Evolutionary conservation across 2,113 vertebrate genomes (phyloP).

Genomic region (Epinephelus lanceolatus): DNA sequence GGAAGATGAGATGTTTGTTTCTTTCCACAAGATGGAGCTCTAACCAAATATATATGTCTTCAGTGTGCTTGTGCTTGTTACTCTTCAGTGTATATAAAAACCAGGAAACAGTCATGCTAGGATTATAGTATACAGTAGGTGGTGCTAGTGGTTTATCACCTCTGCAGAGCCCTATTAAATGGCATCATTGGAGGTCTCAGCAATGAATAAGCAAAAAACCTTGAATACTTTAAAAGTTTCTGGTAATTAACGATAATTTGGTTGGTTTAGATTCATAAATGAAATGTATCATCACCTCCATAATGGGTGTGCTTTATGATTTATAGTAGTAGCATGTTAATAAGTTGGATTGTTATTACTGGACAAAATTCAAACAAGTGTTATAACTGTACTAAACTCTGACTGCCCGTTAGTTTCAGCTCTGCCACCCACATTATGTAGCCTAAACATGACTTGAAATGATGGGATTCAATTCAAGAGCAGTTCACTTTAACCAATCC

Average conservation of each 20-base stretch:
- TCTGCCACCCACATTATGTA: neutral
- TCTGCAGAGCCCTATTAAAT: accelerated
- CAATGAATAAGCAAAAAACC: neutral
- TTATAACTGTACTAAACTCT: neutral
- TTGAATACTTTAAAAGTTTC: neutral
- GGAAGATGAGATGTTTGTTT: neutral
- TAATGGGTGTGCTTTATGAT: neutral
- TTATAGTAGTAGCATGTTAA: neutral
- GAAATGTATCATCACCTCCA: neutral
- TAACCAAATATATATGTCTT: slow-evolving; percentile 20
- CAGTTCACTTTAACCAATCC: neutral
- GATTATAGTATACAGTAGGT: slow-evolving; percentile 47
- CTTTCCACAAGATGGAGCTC: slow-evolving; percentile 68
- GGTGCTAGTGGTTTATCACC: slow-evolving; percentile 59
- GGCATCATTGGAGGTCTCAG: neutral
- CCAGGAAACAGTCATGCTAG: neutral
- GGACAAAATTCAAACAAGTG: neutral
- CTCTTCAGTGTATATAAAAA: neutral
- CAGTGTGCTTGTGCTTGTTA: neutral
- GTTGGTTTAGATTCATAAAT: neutral
- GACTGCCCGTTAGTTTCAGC: too few relatives aligned
- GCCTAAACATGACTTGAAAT: slow-evolving; percentile 18
- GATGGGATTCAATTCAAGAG: slow-evolving; percentile 3
- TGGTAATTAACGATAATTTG: neutral
- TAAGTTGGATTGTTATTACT: neutral